Conservation (phyloP, 1,140 invertebrate genomes). For the Liolophura sinensis region DNA sequence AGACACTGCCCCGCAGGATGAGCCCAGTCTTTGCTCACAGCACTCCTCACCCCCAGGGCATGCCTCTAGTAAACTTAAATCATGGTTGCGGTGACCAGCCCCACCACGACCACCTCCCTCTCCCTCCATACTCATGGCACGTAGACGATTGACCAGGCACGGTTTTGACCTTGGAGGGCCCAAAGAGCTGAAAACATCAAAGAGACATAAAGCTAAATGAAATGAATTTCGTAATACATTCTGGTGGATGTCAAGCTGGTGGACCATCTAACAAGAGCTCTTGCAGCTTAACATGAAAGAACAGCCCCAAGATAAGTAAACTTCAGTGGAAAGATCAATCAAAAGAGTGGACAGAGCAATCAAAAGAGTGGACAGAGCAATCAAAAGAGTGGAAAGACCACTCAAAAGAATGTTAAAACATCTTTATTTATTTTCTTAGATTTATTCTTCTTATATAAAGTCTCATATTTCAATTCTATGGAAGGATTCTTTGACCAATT, state of each 20-base stretch:
- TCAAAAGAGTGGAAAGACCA: neutral
- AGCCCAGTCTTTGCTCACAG: conserved; percentile 7
- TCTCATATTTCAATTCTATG: too few species aligned
- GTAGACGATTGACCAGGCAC: conserved; percentile 71
- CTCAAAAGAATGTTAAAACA: too few species aligned
- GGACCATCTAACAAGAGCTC: conserved; percentile 24
- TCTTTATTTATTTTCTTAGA: too few species aligned
- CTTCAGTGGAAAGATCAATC: neutral
- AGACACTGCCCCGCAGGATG: conserved; percentile 12
- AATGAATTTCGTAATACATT: conserved; percentile 2
- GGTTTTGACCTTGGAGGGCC: conserved; percentile 71
- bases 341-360: neutral
- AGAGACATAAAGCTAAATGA: conserved; percentile 6
- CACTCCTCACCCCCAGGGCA: conserved; percentile 61
- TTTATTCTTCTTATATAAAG: too few species aligned
- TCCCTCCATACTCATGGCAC: conserved; percentile 55
- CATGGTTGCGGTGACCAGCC: conserved; percentile 18
- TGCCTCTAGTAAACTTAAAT: conserved; percentile 50
- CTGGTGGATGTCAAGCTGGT: conserved; percentile 9
- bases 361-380: conserved; percentile 2
- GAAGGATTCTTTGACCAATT: too few species aligned
- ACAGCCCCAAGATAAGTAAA: neutral
- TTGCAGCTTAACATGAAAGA: neutral
- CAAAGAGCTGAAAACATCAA: conserved; percentile 43
- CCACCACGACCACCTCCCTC: conserved; percentile 49